Evolutionary conservation across 1,140 invertebrate species (phyloP).

Genomic region (Penaeus vannamei): DNA sequence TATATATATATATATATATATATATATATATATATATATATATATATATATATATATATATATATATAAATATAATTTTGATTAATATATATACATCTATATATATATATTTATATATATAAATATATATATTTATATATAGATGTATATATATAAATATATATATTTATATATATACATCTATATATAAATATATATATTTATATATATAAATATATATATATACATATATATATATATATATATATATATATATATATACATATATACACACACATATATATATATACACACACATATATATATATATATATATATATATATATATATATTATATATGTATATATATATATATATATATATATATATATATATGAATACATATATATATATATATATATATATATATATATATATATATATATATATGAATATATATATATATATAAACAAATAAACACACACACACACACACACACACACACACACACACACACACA

Average conservation of each 20-base stretch:
- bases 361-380: conserved; percentile 27
- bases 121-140: conserved; percentile 17
- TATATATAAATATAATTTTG: conserved; percentile 11
- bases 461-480: no score
- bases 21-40: background rate
- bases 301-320: conserved; percentile 21
- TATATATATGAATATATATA: background rate
- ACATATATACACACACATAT: conserved; percentile 1
- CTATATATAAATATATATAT: background rate
- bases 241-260: background rate
- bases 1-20: background rate
- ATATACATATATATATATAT: background rate
- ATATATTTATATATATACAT: background rate
- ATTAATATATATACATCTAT: background rate
- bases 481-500: background rate
- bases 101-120: conserved; percentile 6
- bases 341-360: conserved; percentile 33
- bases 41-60: conserved; percentile 28
- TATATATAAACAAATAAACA: conserved; percentile 18
- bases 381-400: background rate
- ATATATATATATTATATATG: no score
- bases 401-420: conserved; percentile 11
- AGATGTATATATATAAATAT: background rate
- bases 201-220: background rate
- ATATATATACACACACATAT: background rate